Evolutionary conservation across 2,113 vertebrate genomes (phyloP).

Genomic region (Trogon surrucura): DNA sequence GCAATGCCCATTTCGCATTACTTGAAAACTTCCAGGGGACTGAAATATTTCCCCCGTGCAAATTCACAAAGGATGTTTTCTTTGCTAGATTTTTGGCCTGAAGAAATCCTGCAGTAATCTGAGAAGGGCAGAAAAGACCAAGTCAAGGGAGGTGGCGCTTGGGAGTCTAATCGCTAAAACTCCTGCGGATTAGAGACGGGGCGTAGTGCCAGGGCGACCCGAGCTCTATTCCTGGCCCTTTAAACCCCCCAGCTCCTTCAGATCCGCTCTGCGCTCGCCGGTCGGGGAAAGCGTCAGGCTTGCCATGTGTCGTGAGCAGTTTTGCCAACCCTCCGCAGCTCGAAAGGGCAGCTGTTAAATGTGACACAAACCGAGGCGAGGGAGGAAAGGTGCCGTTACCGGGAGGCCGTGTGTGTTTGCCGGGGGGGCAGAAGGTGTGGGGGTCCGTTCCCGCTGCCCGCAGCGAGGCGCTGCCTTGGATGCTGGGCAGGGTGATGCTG

Average conservation of each 20-base stretch:
- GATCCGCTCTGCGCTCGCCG: background rate
- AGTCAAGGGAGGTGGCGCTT: constrained; percentile 47
- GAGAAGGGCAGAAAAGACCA: constrained; percentile 47
- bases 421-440: accelerated
- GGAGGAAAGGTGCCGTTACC: background rate
- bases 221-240: constrained; percentile 47
- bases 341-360: background rate
- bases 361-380: background rate
- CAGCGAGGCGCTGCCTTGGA: background rate
- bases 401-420: background rate
- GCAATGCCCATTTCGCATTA: background rate
- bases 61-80: constrained; percentile 10
- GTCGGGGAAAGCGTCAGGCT: background rate
- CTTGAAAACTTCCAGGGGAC: background rate
- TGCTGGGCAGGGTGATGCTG: background rate
- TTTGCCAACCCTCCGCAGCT: background rate
- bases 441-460: background rate
- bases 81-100: background rate
- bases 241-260: background rate
- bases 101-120: constrained; percentile 16
- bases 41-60: background rate
- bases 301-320: background rate
- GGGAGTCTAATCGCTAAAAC: constrained; percentile 44
- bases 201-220: background rate
- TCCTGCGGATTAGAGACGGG: background rate